These are phyloP conservation scores for Bryconaethiops microstoma DNA, from an alignment of 2,797 vertebrate genomes.

Conservation along the genomic window DNA sequence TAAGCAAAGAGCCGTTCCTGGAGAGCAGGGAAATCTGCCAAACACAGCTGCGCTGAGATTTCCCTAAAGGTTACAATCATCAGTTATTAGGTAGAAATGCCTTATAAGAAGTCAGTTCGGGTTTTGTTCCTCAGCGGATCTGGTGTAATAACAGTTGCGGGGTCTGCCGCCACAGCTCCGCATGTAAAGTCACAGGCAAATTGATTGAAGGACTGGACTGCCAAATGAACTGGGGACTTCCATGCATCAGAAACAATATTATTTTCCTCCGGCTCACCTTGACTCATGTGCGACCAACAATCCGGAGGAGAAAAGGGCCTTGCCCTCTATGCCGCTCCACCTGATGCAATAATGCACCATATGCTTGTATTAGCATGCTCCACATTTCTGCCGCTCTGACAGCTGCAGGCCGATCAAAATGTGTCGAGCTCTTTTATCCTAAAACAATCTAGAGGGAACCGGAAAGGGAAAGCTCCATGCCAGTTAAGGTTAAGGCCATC, in stretches of 20 bases:
- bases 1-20: slow-evolving; percentile 80
- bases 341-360: slow-evolving; percentile 63
- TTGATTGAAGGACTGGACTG: slow-evolving; percentile 63
- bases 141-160: slow-evolving; percentile 57
- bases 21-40: slow-evolving; percentile 81
- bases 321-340: slow-evolving; percentile 50
- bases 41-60: slow-evolving; percentile 78
- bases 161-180: slow-evolving; percentile 18
- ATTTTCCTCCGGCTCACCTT: slow-evolving; percentile 57
- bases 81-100: slow-evolving; percentile 79
- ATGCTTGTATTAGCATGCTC: slow-evolving; percentile 56
- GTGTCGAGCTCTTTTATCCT: slow-evolving; percentile 41
- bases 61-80: slow-evolving; percentile 89
- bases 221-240: slow-evolving; percentile 60
- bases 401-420: slow-evolving; percentile 51
- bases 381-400: slow-evolving; percentile 37
- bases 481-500: slow-evolving; percentile 40
- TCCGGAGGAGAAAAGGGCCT: slow-evolving; percentile 49
- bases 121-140: slow-evolving; percentile 52
- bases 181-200: slow-evolving; percentile 59
- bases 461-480: slow-evolving; percentile 21
- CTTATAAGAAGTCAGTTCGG: slow-evolving; percentile 56
- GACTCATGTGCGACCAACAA: slow-evolving; percentile 52
- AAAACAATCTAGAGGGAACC: slow-evolving; percentile 30
- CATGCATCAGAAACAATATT: slow-evolving; percentile 61